These are phyloP conservation scores for Lophius piscatorius DNA, from an alignment of 2,113 vertebrate genomes.

Conservation along the genomic window DNA sequence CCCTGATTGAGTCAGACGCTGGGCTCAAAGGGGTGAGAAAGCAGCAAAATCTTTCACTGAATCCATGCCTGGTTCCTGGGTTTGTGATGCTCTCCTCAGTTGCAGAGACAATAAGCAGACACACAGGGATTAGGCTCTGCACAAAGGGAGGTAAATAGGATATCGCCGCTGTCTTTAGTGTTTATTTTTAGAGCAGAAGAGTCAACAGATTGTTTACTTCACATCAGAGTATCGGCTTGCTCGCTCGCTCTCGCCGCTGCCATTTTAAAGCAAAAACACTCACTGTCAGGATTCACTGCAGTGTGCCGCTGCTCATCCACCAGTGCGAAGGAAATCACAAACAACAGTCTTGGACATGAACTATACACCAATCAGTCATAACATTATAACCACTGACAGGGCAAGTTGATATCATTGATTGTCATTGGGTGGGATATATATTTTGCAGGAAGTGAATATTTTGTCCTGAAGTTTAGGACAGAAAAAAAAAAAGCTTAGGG, in stretches of 20 bases:
- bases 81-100: constrained; percentile 30
- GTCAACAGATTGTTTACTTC: constrained; percentile 62
- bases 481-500: too few relatives aligned
- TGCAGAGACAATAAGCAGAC: constrained; percentile 45
- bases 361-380: too few relatives aligned
- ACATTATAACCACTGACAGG: too few relatives aligned
- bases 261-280: constrained; percentile 56
- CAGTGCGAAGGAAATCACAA: constrained; percentile 2
- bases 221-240: constrained; percentile 37
- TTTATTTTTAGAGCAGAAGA: constrained; percentile 62
- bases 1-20: constrained; percentile 40
- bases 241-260: constrained; percentile 29
- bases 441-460: too few relatives aligned
- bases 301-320: constrained; percentile 15
- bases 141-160: constrained; percentile 59
- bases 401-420: too few relatives aligned
- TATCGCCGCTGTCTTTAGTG: constrained; percentile 50
- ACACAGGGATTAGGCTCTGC: constrained; percentile 42
- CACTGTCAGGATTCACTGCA: constrained; percentile 51
- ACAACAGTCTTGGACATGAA: constrained; percentile 18
- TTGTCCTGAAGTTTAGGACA: too few relatives aligned
- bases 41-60: constrained; percentile 36
- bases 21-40: constrained; percentile 16
- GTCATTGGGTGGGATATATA: too few relatives aligned
- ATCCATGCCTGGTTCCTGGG: too few relatives aligned